Base-by-base conservation (phyloP, 2,888 invertebrate species). In the Dysmachus trigonus region DNA sequence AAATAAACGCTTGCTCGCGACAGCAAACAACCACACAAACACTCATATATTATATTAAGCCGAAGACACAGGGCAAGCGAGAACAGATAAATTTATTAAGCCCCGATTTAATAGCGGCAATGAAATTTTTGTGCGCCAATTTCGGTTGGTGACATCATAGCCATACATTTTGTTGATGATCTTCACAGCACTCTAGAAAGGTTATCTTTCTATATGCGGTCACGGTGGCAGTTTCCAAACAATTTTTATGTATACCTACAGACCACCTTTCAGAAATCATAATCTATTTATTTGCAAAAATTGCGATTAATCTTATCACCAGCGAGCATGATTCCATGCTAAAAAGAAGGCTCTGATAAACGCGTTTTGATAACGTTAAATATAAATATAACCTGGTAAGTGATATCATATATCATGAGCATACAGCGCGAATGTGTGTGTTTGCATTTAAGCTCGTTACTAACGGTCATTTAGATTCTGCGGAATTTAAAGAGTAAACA, bases 131-230 rank as follows among this genome's bases (percentile, higher is more conserved):
- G n/a, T 81, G 81, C 30, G 81, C 81, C 33, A 81, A 81, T 81
- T 81, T 81, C 18, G 53, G 81, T 31, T 81, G 53, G 53, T 81
- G 81, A 81, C 53, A 81, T 81, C 81, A 81, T 38, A 33, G 53
- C 53, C 81, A 81, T 38, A 33, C 30, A 47, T 27, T 27, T n/a
- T 27, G 18, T n/a, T 47, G 51, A 18, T 53, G 81, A 81, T 53
- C 47, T 51, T 81, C 30, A 31, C 31, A 53, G 15, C 2, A 51
- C 10, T 81, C 31, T 22, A n/a, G 18, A 77, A 41, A 41, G 77
- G 38, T 77, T 41, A 77, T 41, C 35, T 22, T 77, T 77, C 22
- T 5, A n/a, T 5, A n/a, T 74, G 74, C 8, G 22, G 74, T 33
- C 74, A 18, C n/a, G 15, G 47, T 47, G 6, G 7, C 47, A n/a